phyloP scores from a whole-genome alignment of 2,113 vertebrate genomes.

The Epinephelus lanceolatus region DNA sequence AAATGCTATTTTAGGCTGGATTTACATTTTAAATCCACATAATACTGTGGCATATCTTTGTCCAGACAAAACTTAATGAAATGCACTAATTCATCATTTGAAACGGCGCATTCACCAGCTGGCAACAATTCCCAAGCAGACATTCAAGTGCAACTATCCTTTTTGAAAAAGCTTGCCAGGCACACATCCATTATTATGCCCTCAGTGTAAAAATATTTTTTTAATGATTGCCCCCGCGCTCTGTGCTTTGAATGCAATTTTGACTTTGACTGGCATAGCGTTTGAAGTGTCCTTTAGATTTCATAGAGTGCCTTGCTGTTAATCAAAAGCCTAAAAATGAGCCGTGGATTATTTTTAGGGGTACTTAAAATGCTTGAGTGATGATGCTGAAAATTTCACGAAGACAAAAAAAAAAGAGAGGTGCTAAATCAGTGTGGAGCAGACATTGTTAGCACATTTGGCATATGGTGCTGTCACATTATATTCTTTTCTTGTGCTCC shows the following conservation, averaged over 20 bases:
- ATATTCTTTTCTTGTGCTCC: slow-evolving; percentile 3
- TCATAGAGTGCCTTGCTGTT: slow-evolving; percentile 20
- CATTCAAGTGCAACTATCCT: slow-evolving; percentile 12
- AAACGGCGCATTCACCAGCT: slow-evolving; percentile 38
- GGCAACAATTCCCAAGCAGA: slow-evolving; percentile 9
- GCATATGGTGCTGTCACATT: slow-evolving; percentile 33
- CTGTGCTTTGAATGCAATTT: slow-evolving; percentile 34
- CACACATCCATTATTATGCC: slow-evolving; percentile 13
- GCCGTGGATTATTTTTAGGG: slow-evolving; percentile 50
- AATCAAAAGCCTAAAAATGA: slow-evolving; percentile 49
- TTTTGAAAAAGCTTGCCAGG: slow-evolving; percentile 27
- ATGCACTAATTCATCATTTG: slow-evolving; percentile 16
- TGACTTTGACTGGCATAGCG: slow-evolving; percentile 44
- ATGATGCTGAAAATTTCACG: slow-evolving; percentile 26
- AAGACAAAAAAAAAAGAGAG: slow-evolving; percentile 19
- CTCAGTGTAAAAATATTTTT: slow-evolving; percentile 27
- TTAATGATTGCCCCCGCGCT: slow-evolving; percentile 35
- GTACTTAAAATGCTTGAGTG: slow-evolving; percentile 29
- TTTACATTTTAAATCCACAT: slow-evolving; percentile 19
- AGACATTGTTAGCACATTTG: slow-evolving; percentile 41
- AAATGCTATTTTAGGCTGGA: background rate
- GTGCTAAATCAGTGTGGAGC: slow-evolving; percentile 35
- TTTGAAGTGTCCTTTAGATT: slow-evolving; percentile 59
- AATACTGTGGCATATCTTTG: background rate
- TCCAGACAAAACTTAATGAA: slow-evolving; percentile 9